Base-by-base conservation (phyloP, 2,113 vertebrate species). In the Pseudorhombus dupliciocellatus region DNA sequence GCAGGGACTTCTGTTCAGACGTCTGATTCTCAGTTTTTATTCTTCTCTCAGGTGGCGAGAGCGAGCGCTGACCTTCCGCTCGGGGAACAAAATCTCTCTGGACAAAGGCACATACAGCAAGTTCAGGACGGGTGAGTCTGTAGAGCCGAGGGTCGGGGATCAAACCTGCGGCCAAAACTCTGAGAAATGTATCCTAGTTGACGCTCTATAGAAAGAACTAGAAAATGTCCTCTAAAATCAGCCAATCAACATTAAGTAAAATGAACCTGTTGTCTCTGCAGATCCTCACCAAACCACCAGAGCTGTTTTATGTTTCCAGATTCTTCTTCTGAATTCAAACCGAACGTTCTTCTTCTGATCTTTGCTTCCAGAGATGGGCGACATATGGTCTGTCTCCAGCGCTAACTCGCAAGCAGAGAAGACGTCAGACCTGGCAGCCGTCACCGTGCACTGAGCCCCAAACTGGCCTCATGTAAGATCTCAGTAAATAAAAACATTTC, bases 31-130 rank as follows among this genome's bases (percentile, higher is more conserved):
- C 34, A 37, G 21, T 44, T n/a, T 63, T 64, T 46, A 2, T 10
- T 42, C 14, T 46, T 15, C 20, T 2, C 46, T 3, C 84, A 96
- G 95, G 93, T 95, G 94, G 94, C 72, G 94, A 80, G 94, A 95
- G 68, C 70, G 79, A 59, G 90, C 78, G 3, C 79, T 93, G 24
- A 69, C 86, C 0, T 92, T 91, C 84, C 89, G 87, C 70, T 75
- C 80, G 0, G 84, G 77, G 0, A 77, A 42, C 55, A 84, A 81
- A 28, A n/a, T 53, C 0, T 34, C 51, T 4, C 18, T 79, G 34
- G 92, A 95, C n/a, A 93, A 76, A 0, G 83, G 91, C 30, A 85
- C 77, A 2, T 95, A 95, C 85, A 94, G 92, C 89, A 93, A 93
- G 70, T 94, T 94, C 75, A 90, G 87, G 78, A 93, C 93, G 46